A percentile compares a stretch with the other conserved stretches of the same genome.
Conservation (phyloP, 2,888 invertebrate species). For the Linyphia triangularis region DNA sequence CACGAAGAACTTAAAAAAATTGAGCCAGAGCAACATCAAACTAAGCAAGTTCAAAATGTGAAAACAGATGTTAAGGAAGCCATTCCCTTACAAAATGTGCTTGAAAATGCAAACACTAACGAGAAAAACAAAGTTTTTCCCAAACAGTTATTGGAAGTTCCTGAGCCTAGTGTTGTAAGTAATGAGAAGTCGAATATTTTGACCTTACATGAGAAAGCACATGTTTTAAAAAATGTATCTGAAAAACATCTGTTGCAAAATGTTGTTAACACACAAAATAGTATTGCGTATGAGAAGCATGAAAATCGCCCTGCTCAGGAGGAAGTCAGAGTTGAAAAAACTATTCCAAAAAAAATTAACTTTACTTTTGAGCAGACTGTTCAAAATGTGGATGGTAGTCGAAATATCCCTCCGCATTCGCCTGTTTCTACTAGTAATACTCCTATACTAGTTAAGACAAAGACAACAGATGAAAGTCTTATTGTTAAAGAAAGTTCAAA, state of each 20-base stretch:
- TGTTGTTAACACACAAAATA: neutral
- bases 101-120: neutral
- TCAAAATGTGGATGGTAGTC: neutral
- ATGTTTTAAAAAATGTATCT: constrained; percentile 8
- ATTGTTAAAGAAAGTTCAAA: constrained; percentile 18
- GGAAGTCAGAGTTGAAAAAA: neutral
- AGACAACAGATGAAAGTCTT: neutral
- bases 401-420: too few relatives aligned
- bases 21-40: neutral
- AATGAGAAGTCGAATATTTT: neutral
- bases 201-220: neutral
- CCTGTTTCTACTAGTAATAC: neutral
- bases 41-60: neutral
- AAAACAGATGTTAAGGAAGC: neutral
- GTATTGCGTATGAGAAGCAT: neutral
- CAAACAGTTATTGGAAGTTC: neutral
- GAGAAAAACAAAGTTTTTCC: neutral
- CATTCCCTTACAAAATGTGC: neutral
- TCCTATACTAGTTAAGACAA: neutral
- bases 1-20: constrained; percentile 47
- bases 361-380: neutral
- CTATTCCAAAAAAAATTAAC: neutral
- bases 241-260: neutral
- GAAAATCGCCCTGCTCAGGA: neutral
- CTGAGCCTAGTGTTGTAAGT: neutral